phyloP scores from a whole-genome alignment of 1,140 invertebrate species.

The Leguminivora glycinivorella region DNA sequence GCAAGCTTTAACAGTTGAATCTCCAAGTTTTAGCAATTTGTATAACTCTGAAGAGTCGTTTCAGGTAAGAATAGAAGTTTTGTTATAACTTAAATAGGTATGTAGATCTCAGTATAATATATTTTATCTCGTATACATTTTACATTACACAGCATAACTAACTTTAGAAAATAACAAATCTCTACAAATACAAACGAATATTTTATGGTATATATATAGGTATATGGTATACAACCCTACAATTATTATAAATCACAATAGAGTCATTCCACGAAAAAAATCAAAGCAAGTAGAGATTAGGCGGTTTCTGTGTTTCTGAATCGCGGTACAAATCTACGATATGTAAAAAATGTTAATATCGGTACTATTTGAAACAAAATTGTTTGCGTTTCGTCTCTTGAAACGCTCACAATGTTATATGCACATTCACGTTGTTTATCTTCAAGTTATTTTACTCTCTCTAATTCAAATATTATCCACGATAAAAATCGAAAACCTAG shows the following conservation, averaged over 20 bases:
- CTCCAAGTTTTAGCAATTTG: constrained; percentile 28
- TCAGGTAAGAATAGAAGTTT: neutral
- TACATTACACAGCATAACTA: no score
- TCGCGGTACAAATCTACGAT: no score
- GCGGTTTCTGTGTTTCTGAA: no score
- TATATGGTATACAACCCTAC: no score
- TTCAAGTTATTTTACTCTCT: neutral
- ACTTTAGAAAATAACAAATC: no score
- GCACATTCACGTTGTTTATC: neutral
- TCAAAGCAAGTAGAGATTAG: no score
- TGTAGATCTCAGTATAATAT: neutral
- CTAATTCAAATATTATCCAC: neutral
- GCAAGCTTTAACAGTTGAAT: constrained; percentile 27
- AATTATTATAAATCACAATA: no score
- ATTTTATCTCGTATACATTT: no score
- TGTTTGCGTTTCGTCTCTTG: neutral
- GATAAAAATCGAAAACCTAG: neutral
- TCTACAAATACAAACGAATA: no score
- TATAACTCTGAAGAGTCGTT: constrained; percentile 4
- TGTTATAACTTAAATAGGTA: neutral
- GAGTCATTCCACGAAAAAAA: no score
- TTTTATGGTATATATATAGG: no score
- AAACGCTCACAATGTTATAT: neutral
- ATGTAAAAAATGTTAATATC: no score
- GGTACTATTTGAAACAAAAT: neutral